phyloP scores from a whole-genome alignment of 2,797 vertebrate species.

The Sparidentex hasta region DNA sequence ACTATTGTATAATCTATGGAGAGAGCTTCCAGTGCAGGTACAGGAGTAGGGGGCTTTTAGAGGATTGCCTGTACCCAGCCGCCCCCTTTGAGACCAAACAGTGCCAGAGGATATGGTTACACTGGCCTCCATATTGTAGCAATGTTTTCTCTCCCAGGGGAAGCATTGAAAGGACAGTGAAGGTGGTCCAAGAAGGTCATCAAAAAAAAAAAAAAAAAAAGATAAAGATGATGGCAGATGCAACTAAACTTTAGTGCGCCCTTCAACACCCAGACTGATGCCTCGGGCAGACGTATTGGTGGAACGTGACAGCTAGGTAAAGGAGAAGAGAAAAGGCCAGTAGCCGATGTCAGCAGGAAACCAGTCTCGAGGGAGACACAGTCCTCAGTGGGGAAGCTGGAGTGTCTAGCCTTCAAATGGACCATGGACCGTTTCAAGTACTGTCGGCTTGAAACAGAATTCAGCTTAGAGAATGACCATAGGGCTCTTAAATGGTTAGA shows the following conservation, averaged over 20 bases:
- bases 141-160: slow-evolving; percentile 34
- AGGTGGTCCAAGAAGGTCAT: slow-evolving; percentile 70
- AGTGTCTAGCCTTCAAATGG: slow-evolving; percentile 67
- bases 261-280: slow-evolving; percentile 63
- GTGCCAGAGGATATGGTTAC: slow-evolving; percentile 41
- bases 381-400: slow-evolving; percentile 46
- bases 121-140: slow-evolving; percentile 39
- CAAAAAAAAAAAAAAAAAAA: slow-evolving; percentile 72
- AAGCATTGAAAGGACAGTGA: slow-evolving; percentile 57
- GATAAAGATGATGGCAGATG: slow-evolving; percentile 68
- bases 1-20: slow-evolving; percentile 23
- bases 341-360: slow-evolving; percentile 64
- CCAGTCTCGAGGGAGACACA: slow-evolving; percentile 57
- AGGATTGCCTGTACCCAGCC: slow-evolving; percentile 29
- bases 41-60: slow-evolving; percentile 18
- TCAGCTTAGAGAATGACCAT: slow-evolving; percentile 63
- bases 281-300: slow-evolving; percentile 60
- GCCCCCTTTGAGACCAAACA: slow-evolving; percentile 34
- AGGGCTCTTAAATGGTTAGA: slow-evolving; percentile 54
- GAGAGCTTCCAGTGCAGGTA: slow-evolving; percentile 24
- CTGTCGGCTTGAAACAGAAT: slow-evolving; percentile 49
- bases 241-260: slow-evolving; percentile 68
- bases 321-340: slow-evolving; percentile 56
- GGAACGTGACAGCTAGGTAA: slow-evolving; percentile 65
- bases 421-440: slow-evolving; percentile 57